Evolutionary conservation across 2,113 vertebrate genomes (phyloP).

Genomic region (Cyprichromis sp.): DNA sequence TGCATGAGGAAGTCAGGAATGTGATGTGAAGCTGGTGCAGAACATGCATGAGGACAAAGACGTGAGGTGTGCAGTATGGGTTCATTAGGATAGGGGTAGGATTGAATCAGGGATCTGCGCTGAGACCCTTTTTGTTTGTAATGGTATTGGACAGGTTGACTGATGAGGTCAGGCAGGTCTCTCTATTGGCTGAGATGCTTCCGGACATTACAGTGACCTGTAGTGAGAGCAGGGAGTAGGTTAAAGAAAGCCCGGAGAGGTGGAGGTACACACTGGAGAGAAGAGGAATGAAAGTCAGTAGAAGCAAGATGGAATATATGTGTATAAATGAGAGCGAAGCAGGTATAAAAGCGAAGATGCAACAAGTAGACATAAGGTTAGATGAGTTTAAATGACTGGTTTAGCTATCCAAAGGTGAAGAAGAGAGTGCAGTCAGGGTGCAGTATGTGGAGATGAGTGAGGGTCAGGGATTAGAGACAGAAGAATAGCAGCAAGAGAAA

Average conservation of each 20-base stretch:
- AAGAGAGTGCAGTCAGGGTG: neutral
- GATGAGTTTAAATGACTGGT: neutral
- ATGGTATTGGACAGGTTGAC: neutral
- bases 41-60: neutral
- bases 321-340: neutral
- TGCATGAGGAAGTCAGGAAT: neutral
- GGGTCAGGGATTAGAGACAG: neutral
- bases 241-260: neutral
- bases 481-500: neutral
- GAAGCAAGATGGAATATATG: neutral
- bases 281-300: neutral
- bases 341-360: neutral
- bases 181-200: neutral
- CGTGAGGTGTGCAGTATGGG: neutral
- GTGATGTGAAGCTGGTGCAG: neutral
- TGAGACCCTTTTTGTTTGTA: neutral
- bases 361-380: neutral
- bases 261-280: neutral
- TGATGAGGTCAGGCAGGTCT: neutral
- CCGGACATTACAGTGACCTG: neutral
- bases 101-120: neutral
- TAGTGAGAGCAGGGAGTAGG: neutral
- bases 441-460: neutral
- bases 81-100: neutral
- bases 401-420: neutral